phyloP scores from a whole-genome alignment of 2,797 vertebrate genomes.

The Halcyon smyrnensis region DNA sequence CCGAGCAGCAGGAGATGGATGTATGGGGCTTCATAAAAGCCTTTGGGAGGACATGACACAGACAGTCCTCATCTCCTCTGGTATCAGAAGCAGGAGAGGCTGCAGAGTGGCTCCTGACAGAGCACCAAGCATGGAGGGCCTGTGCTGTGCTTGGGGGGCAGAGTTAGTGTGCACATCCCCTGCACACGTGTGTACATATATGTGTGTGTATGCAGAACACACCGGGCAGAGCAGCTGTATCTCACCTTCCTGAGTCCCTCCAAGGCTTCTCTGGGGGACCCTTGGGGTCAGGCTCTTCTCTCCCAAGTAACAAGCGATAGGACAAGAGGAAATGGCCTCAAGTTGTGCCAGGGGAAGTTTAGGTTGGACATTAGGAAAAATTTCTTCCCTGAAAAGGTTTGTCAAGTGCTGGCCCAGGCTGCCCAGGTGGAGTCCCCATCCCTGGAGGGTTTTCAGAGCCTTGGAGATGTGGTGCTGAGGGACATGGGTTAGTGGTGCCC shows the following conservation, averaged over 20 bases:
- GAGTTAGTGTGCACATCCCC: not conserved
- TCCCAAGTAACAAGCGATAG: too few species aligned
- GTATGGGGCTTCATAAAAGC: not conserved
- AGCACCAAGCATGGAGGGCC: not conserved
- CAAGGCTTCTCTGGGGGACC: too few species aligned
- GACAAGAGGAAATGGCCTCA: too few species aligned
- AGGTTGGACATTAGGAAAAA: too few species aligned
- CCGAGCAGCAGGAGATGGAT: conserved; percentile 13
- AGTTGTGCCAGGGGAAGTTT: too few species aligned
- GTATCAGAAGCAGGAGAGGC: not conserved
- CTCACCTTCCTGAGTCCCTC: not conserved
- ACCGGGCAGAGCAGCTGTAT: not conserved
- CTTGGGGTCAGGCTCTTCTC: too few species aligned
- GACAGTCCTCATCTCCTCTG: not conserved
- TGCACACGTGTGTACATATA: accelerated
- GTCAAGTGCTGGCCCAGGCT: too few species aligned
- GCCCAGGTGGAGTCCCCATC: too few species aligned
- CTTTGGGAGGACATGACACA: not conserved
- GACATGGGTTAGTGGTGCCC: too few species aligned
- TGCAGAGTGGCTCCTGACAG: accelerated
- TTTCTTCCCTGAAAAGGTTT: too few species aligned
- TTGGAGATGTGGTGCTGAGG: too few species aligned
- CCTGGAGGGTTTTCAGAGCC: too few species aligned
- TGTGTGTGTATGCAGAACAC: not conserved
- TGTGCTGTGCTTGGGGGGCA: not conserved